These are phyloP conservation scores for Pyxicephalus adspersus DNA, from an alignment of 2,113 vertebrate genomes.

Conservation along the genomic window DNA sequence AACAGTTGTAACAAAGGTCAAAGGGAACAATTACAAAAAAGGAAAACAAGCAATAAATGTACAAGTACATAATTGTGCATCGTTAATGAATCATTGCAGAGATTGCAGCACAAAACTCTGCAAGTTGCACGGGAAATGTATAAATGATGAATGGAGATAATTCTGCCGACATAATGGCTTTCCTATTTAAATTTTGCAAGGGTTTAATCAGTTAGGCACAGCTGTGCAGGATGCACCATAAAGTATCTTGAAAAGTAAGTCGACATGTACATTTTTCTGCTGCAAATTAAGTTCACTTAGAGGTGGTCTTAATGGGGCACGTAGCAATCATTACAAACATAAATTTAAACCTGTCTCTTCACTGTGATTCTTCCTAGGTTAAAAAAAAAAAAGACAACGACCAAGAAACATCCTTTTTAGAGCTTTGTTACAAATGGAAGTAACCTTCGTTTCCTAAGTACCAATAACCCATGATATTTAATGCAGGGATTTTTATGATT, in stretches of 20 bases:
- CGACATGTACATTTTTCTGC: slow-evolving; percentile 84
- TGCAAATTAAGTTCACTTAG: slow-evolving; percentile 86
- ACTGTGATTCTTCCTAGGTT: slow-evolving; percentile 77
- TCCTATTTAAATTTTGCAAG: slow-evolving; percentile 86
- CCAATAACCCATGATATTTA: slow-evolving; percentile 74
- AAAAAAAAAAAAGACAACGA: slow-evolving; percentile 71
- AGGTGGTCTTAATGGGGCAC: slow-evolving; percentile 84
- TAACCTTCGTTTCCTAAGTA: slow-evolving; percentile 77
- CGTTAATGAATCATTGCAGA: slow-evolving; percentile 63
- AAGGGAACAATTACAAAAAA: slow-evolving; percentile 49
- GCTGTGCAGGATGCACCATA: slow-evolving; percentile 81
- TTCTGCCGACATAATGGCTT: slow-evolving; percentile 81
- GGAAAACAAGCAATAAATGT: slow-evolving; percentile 49
- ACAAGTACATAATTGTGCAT: slow-evolving; percentile 63
- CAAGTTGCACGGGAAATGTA: slow-evolving; percentile 72
- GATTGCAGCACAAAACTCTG: slow-evolving; percentile 54
- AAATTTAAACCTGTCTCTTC: slow-evolving; percentile 81
- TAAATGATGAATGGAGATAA: slow-evolving; percentile 78
- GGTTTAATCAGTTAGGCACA: slow-evolving; percentile 83
- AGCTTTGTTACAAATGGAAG: slow-evolving; percentile 78
- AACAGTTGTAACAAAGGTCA: slow-evolving; percentile 53
- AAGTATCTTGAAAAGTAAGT: slow-evolving; percentile 82
- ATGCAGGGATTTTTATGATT: slow-evolving; percentile 61
- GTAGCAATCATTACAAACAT: slow-evolving; percentile 82
- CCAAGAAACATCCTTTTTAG: slow-evolving; percentile 71